Conservation (phyloP, 2,888 invertebrate species). For the Pachydiplax longipennis region DNA sequence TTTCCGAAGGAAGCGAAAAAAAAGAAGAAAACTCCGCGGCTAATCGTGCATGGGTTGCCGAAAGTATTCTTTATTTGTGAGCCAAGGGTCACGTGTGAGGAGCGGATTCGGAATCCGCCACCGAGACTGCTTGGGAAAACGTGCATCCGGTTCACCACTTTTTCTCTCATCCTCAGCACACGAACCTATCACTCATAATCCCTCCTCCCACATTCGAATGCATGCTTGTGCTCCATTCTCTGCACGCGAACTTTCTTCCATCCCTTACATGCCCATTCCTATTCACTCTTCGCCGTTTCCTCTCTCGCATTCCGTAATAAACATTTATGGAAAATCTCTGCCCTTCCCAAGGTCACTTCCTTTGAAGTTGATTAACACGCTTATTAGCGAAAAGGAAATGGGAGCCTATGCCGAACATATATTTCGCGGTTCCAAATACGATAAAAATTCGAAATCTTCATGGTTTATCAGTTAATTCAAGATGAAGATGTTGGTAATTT, state of each 20-base stretch:
- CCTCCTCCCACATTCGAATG: neutral
- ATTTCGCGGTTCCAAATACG: no score
- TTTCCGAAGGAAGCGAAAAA: no score
- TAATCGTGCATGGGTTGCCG: neutral
- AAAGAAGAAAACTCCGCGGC: neutral
- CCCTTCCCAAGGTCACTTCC: no score
- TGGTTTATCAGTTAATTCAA: no score
- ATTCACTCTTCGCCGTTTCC: neutral
- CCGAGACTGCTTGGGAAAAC: neutral
- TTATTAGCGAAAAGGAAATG: no score
- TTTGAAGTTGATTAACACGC: no score
- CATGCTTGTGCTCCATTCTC: conserved; percentile 46
- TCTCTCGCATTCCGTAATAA: neutral
- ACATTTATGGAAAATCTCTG: no score
- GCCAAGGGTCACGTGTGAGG: neutral
- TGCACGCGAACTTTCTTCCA: conserved; percentile 27
- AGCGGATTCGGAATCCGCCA: neutral
- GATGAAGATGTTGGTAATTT: no score
- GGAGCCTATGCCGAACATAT: no score
- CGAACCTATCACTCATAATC: neutral
- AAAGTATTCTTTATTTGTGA: neutral
- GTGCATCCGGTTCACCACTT: neutral
- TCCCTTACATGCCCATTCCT: conserved; percentile 31
- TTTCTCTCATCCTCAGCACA: neutral
- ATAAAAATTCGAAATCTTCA: no score